Evolutionary conservation across 1,140 invertebrate species (phyloP).

Genomic region (Carposina sasakii): DNA sequence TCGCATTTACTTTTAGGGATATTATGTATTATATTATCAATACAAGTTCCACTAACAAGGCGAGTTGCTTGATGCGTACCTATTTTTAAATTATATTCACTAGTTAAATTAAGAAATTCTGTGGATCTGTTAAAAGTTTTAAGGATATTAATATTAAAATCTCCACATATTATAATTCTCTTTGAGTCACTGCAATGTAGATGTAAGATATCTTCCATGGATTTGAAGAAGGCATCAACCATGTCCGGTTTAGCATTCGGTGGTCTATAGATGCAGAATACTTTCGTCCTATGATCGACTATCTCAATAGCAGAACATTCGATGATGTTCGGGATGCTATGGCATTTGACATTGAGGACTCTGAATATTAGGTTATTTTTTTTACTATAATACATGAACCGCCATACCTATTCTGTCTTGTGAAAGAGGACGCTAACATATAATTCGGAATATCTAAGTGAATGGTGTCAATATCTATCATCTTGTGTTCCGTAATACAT

Average conservation of each 20-base stretch:
- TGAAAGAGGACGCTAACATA: constrained; percentile 10
- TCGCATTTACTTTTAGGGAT: constrained; percentile 10
- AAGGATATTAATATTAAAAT: constrained; percentile 17
- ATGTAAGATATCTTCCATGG: too few relatives aligned
- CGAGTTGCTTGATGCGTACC: constrained; percentile 14
- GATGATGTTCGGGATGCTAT: too few relatives aligned
- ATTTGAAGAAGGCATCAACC: too few relatives aligned
- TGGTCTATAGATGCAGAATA: too few relatives aligned
- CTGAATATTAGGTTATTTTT: constrained; percentile 3
- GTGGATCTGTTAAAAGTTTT: constrained; percentile 9
- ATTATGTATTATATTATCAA: constrained; percentile 18
- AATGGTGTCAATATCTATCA: background rate
- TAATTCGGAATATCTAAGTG: constrained; percentile 17
- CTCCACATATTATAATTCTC: constrained; percentile 15
- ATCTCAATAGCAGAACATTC: too few relatives aligned
- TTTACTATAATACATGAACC: constrained; percentile 18
- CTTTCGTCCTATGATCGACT: too few relatives aligned
- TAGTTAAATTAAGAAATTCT: constrained; percentile 9
- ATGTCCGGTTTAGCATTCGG: too few relatives aligned
- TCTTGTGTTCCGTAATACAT: constrained; percentile 25
- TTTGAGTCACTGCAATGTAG: too few relatives aligned
- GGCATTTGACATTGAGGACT: background rate
- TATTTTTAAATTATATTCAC: constrained; percentile 10
- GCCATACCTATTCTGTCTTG: constrained; percentile 12
- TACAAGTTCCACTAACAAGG: constrained; percentile 14